phyloP scores from a whole-genome alignment of 2,797 vertebrate species.

The Meriones psammophilus region DNA sequence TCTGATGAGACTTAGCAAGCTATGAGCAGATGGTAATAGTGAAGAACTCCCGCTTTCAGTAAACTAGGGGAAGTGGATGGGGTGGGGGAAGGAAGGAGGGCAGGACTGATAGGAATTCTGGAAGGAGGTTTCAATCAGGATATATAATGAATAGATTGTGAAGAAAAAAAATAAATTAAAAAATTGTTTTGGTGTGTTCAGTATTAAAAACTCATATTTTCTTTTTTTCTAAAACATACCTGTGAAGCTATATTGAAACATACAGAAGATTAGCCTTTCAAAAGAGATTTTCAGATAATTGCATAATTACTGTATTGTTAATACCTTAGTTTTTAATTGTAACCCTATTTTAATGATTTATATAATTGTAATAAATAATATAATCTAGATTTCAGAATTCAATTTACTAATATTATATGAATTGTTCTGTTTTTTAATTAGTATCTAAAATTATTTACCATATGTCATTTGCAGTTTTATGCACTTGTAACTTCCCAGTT shows the following conservation, averaged over 20 bases:
- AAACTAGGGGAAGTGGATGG: no score
- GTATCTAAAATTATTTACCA: neutral
- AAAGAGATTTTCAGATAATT: conserved; percentile 17
- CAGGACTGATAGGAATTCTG: no score
- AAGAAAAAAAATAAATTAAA: no score
- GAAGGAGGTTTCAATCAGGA: no score
- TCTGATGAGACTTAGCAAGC: no score
- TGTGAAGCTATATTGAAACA: no score
- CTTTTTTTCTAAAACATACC: neutral
- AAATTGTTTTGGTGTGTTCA: neutral
- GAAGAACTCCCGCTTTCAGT: no score
- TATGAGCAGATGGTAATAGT: no score
- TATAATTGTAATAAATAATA: conserved; percentile 5
- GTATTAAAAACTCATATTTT: neutral
- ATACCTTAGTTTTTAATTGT: neutral
- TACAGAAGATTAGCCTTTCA: neutral
- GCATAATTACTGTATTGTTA: neutral
- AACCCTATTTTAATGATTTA: conserved; percentile 10
- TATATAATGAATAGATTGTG: neutral
- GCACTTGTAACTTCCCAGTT: conserved; percentile 26
- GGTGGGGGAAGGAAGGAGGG: no score
- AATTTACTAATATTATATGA: neutral
- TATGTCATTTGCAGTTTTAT: neutral
- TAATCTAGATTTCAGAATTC: neutral
- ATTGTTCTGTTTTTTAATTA: neutral